Conservation (phyloP, 2,888 invertebrate genomes). For the Hesperia comma region DNA sequence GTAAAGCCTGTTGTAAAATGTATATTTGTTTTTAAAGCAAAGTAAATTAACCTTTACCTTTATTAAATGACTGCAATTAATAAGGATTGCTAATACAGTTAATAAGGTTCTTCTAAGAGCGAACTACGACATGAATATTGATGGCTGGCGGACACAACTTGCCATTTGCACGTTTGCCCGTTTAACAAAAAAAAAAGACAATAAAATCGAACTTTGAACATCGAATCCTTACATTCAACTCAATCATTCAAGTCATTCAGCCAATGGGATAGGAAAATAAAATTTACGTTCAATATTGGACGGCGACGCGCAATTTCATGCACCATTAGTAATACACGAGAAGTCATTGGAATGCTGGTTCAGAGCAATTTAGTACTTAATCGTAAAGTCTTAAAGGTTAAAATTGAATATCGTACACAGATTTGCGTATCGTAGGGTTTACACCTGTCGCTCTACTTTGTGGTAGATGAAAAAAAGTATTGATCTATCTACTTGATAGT, state of each 20-base stretch:
- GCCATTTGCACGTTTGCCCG: no score
- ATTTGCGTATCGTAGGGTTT: constrained; percentile 1
- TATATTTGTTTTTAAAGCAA: no score
- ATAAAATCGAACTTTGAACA: constrained; percentile 22
- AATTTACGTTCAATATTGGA: constrained; percentile 44
- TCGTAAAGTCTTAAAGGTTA: not conserved
- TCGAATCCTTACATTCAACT: constrained; percentile 12
- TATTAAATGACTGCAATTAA: no score
- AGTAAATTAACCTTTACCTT: no score
- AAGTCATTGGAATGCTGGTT: constrained; percentile 40
- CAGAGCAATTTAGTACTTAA: constrained; percentile 3
- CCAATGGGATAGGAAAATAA: constrained; percentile 28
- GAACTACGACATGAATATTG: no score
- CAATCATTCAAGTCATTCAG: constrained; percentile 24
- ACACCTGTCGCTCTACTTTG: constrained; percentile 5
- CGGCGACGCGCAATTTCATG: constrained; percentile 49
- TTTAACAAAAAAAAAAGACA: constrained; percentile 29
- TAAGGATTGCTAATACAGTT: no score
- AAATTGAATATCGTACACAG: not conserved
- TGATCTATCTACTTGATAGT: no score
- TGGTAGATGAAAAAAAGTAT: not conserved
- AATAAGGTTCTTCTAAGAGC: no score
- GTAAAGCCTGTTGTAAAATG: no score
- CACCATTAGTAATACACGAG: constrained; percentile 50
- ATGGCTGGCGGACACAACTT: no score